A percentile compares a stretch with the other conserved stretches of the same genome.
Conservation (phyloP, 2,113 vertebrate species). For the Sisor rabdophorus region DNA sequence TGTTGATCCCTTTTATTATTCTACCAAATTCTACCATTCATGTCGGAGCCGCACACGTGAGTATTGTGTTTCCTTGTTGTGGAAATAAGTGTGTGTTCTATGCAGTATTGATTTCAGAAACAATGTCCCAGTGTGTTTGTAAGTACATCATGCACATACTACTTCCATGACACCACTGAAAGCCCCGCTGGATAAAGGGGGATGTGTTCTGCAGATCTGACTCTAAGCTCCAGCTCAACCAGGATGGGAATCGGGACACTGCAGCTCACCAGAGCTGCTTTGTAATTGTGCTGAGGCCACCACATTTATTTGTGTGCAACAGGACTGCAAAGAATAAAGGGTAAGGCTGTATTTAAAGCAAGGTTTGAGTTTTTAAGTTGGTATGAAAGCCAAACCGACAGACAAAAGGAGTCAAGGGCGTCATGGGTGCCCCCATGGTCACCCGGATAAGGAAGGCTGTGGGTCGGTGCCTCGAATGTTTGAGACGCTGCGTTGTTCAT, state of each 20-base stretch:
- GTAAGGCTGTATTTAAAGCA: neutral
- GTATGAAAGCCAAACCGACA: neutral
- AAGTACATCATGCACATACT: neutral
- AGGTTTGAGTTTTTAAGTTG: neutral
- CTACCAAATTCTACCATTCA: neutral
- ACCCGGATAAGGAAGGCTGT: too few relatives aligned
- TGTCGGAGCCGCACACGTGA: neutral
- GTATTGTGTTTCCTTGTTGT: neutral
- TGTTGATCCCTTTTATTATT: too few relatives aligned
- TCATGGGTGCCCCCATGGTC: neutral
- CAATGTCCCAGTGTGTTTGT: neutral
- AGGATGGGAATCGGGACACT: slow-evolving; percentile 28
- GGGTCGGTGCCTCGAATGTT: too few relatives aligned
- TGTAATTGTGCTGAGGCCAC: slow-evolving; percentile 65
- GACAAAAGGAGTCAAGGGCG: neutral
- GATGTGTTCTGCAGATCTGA: slow-evolving; percentile 13
- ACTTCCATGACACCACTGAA: neutral
- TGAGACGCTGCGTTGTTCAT: too few relatives aligned
- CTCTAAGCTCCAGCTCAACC: slow-evolving; percentile 5
- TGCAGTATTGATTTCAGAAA: slow-evolving; percentile 10
- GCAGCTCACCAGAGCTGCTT: slow-evolving; percentile 62
- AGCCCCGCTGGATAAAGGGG: slow-evolving; percentile 11
- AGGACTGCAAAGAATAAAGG: slow-evolving; percentile 33
- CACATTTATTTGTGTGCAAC: slow-evolving; percentile 69
- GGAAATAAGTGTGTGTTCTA: neutral